A percentile compares a stretch with the other conserved stretches of the same genome.
These are phyloP conservation scores for Myotis davidii DNA, from an alignment of 2,113 vertebrate genomes.

Conservation along the genomic window DNA sequence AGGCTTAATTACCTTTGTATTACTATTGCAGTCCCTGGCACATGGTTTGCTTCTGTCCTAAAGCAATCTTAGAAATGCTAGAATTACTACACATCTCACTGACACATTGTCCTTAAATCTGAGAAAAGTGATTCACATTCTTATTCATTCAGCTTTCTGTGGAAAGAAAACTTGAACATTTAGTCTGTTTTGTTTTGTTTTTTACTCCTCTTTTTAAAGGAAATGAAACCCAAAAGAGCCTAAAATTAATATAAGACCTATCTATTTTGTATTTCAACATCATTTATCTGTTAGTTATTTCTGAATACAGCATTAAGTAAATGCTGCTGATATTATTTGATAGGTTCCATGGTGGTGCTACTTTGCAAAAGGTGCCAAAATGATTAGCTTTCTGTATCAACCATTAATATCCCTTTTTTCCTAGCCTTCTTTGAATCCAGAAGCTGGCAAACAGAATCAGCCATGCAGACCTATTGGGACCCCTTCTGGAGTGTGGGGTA, in stretches of 20 bases:
- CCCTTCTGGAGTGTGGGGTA: constrained; percentile 99
- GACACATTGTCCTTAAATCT: constrained; percentile 43
- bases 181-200: not conserved
- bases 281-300: constrained; percentile 52
- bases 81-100: not conserved
- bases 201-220: not conserved
- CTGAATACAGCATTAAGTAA: constrained; percentile 37
- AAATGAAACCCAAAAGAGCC: constrained; percentile 30
- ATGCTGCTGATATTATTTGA: constrained; percentile 17
- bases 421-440: constrained; percentile 98
- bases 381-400: constrained; percentile 48
- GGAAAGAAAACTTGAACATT: not conserved
- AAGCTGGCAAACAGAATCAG: constrained; percentile 95
- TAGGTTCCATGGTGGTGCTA: constrained; percentile 48
- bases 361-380: constrained; percentile 51
- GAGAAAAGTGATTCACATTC: not conserved
- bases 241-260: not conserved
- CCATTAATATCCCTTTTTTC: constrained; percentile 69
- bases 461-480: constrained; percentile 94
- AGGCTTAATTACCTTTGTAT: constrained; percentile 4
- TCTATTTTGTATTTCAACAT: constrained; percentile 44
- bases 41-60: not conserved
- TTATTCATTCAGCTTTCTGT: constrained; percentile 39
- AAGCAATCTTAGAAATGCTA: not conserved
- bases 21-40: not conserved